Percentiles rank a stretch among this genome's conserved stretches.
phyloP scores from a whole-genome alignment of 2,888 invertebrate genomes.

The Eristalis pertinax region DNA sequence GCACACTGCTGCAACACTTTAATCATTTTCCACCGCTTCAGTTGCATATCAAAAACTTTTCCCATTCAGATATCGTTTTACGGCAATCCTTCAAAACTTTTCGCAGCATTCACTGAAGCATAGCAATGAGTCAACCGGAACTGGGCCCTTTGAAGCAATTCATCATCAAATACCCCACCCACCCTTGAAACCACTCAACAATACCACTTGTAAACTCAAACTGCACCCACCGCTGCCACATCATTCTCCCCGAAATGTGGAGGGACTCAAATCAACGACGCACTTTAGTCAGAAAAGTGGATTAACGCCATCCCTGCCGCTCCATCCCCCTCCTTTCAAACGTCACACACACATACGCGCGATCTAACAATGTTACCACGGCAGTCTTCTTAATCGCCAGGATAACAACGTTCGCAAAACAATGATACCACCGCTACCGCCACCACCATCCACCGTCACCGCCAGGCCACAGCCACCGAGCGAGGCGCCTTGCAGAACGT shows the following conservation, averaged over 20 bases:
- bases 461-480: constrained; percentile 8
- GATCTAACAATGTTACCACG: constrained; percentile 65
- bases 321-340: not conserved
- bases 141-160: constrained; percentile 32
- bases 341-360: not conserved
- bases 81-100: constrained; percentile 27
- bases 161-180: constrained; percentile 16
- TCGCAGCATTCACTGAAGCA: constrained; percentile 16
- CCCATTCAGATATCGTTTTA: constrained; percentile 20
- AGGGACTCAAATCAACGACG: not conserved
- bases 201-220: constrained; percentile 20
- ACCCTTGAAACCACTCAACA: constrained; percentile 3
- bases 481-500: constrained; percentile 32
- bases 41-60: constrained; percentile 3
- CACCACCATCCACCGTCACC: not conserved
- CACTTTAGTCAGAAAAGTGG: constrained; percentile 11
- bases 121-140: constrained; percentile 30
- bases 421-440: constrained; percentile 35
- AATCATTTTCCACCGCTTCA: not conserved
- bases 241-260: not conserved
- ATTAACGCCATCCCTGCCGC: constrained; percentile 30
- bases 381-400: constrained; percentile 64
- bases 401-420: constrained; percentile 60
- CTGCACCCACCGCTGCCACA: not conserved
- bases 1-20: not conserved